phyloP scores from a whole-genome alignment of 23 tunicate genomes.

The Botrylloides violaceus region DNA sequence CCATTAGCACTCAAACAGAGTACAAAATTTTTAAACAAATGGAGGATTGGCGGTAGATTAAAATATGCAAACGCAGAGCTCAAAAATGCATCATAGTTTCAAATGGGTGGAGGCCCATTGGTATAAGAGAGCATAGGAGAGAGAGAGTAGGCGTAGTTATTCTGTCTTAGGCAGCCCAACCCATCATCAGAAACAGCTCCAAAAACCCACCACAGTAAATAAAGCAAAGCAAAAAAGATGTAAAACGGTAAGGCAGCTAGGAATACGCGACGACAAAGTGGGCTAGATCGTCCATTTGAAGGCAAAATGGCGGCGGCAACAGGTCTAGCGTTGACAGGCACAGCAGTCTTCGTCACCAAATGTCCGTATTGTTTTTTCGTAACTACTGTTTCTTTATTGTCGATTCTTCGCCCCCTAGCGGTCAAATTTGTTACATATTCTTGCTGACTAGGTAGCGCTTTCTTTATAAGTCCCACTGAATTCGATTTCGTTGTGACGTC shows the following conservation, averaged over 20 bases:
- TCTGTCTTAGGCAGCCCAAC: constrained; percentile 33
- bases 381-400: neutral
- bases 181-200: constrained; percentile 32
- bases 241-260: constrained; percentile 29
- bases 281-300: neutral
- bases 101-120: constrained; percentile 74
- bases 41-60: too few species aligned
- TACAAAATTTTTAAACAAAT: too few species aligned
- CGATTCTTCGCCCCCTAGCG: neutral
- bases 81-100: too few species aligned
- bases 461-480: too few species aligned
- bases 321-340: neutral
- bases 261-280: constrained; percentile 12
- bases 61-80: too few species aligned
- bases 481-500: neutral
- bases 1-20: too few species aligned
- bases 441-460: too few species aligned
- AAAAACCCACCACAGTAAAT: constrained; percentile 7
- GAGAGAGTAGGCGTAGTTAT: constrained; percentile 36
- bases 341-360: neutral
- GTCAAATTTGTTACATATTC: neutral
- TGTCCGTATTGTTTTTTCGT: constrained; percentile 2
- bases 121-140: constrained; percentile 42
- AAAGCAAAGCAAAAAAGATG: constrained; percentile 11
- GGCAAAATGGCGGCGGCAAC: neutral